phyloP scores from a whole-genome alignment of 1,140 invertebrate genomes.

The Lasioglossum baleicum region DNA sequence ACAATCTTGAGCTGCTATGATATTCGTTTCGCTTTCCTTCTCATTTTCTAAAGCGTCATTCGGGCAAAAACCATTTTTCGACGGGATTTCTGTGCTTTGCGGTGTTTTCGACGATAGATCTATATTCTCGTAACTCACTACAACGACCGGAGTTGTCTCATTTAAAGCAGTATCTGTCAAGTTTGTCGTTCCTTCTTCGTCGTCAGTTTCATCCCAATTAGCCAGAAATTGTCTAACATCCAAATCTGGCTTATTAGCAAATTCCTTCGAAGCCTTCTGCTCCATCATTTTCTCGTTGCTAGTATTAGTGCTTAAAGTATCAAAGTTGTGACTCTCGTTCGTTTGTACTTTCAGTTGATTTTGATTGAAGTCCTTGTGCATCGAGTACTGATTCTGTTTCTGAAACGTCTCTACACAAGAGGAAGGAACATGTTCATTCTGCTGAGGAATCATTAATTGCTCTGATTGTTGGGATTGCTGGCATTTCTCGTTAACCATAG shows the following conservation, averaged over 20 bases:
- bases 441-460: conserved; percentile 42
- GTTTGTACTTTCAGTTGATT: conserved; percentile 47
- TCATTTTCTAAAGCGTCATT: conserved; percentile 24
- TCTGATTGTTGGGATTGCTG: conserved; percentile 53
- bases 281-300: conserved; percentile 28
- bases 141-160: conserved; percentile 64
- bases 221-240: conserved; percentile 78
- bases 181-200: conserved; percentile 70
- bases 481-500: conserved; percentile 19
- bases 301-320: conserved; percentile 9
- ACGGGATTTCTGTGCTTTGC: conserved; percentile 6
- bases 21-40: conserved; percentile 27
- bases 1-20: conserved; percentile 26
- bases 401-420: conserved; percentile 27
- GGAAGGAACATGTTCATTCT: conserved; percentile 26
- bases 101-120: conserved; percentile 59
- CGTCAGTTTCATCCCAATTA: conserved; percentile 78
- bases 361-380: conserved; percentile 42
- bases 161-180: conserved; percentile 56
- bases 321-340: conserved; percentile 21
- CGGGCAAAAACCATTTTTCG: conserved; percentile 8
- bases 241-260: conserved; percentile 75
- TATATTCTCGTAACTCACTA: conserved; percentile 68
- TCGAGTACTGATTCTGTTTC: conserved; percentile 33
- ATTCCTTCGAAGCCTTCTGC: conserved; percentile 67